phyloP scores from a whole-genome alignment of 2,888 invertebrate genomes.

The Ceraclea dissimilis region DNA sequence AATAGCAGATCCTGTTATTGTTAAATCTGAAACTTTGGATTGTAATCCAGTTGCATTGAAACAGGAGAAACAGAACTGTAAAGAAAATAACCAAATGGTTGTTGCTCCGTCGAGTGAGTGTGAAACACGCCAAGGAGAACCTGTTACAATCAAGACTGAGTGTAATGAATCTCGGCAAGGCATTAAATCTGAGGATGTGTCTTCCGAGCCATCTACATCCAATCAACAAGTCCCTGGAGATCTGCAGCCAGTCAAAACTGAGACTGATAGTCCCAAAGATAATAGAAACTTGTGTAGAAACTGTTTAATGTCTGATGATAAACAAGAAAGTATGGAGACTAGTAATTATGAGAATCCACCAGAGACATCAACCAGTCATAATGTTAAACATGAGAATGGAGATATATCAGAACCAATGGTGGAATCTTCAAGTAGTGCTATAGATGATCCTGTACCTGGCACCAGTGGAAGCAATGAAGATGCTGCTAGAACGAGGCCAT shows the following conservation, averaged over 20 bases:
- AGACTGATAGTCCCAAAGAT: slow-evolving; percentile 4
- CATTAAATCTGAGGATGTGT: not conserved
- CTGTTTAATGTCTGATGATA: slow-evolving; percentile 8
- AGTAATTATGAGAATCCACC: too few relatives aligned
- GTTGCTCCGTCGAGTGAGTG: not conserved
- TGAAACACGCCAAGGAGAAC: too few relatives aligned
- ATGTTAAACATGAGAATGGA: not conserved
- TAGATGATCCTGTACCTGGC: not conserved
- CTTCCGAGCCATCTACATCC: not conserved
- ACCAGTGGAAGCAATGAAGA: not conserved
- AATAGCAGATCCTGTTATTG: not conserved
- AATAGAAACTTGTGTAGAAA: slow-evolving; percentile 6
- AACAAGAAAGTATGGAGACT: slow-evolving; percentile 9
- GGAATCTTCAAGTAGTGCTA: not conserved
- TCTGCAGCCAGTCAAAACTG: not conserved
- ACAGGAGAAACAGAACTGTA: not conserved
- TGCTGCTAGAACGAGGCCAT: too few relatives aligned
- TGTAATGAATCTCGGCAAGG: not conserved
- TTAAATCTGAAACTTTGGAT: not conserved
- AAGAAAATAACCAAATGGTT: too few relatives aligned
- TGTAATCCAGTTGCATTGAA: not conserved
- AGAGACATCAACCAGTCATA: not conserved
- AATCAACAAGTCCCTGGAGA: not conserved
- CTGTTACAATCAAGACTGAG: not conserved
- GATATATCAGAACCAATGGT: not conserved